Percentiles rank a stretch among this genome's conserved stretches.
phyloP scores from a whole-genome alignment of 2,888 invertebrate genomes.

The Thereva nobilitata region DNA sequence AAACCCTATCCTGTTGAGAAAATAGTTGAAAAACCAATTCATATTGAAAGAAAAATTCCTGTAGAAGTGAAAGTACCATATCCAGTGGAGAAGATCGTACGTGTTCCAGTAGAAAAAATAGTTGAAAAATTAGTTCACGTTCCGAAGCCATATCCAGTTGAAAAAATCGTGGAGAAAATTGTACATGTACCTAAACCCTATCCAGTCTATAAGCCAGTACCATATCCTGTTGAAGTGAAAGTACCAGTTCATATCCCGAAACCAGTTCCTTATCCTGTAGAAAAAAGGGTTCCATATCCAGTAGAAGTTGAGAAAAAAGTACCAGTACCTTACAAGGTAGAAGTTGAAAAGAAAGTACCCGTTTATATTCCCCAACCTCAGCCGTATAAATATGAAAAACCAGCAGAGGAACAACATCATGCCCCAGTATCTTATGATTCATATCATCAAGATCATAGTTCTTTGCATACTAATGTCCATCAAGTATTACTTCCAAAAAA shows the following conservation, averaged over 20 bases:
- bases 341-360: conserved; percentile 45
- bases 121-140: conserved; percentile 63
- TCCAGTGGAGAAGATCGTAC: conserved; percentile 48
- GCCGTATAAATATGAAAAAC: conserved; percentile 58
- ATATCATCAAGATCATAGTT: conserved; percentile 42
- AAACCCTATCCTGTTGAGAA: conserved; percentile 62
- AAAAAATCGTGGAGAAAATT: conserved; percentile 51
- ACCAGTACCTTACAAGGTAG: conserved; percentile 54
- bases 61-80: conserved; percentile 56
- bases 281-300: conserved; percentile 49
- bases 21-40: conserved; percentile 45
- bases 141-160: conserved; percentile 60
- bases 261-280: conserved; percentile 48
- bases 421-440: conserved; percentile 3
- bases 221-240: conserved; percentile 51
- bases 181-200: conserved; percentile 60
- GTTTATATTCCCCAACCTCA: conserved; percentile 56
- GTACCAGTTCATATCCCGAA: conserved; percentile 53
- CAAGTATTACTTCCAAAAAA: conserved; percentile 32
- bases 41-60: conserved; percentile 21
- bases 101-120: conserved; percentile 59
- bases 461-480: conserved; percentile 41
- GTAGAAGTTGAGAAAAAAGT: conserved; percentile 45
- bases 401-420: background rate
- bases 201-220: conserved; percentile 56